phyloP scores from a whole-genome alignment of 2,113 vertebrate genomes.

The Pongo abelii region DNA sequence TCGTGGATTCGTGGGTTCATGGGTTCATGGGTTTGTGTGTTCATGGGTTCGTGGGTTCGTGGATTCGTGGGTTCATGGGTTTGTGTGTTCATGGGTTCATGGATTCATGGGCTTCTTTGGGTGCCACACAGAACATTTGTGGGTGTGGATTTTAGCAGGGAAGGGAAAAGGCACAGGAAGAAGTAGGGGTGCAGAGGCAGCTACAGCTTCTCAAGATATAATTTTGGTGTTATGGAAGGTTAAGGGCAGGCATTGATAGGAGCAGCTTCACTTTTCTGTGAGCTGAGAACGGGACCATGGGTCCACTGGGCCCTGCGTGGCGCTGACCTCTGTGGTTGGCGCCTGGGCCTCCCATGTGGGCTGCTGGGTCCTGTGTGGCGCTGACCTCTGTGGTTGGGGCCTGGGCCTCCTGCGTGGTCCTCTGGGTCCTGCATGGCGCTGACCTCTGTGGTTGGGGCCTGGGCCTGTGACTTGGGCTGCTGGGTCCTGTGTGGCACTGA shows the following conservation, averaged over 20 bases:
- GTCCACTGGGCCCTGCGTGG: fast-evolving
- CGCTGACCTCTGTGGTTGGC: not conserved
- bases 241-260: not conserved
- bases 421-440: too few relatives aligned
- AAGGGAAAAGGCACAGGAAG: too few relatives aligned
- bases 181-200: not conserved
- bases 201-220: not conserved
- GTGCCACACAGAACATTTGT: not conserved
- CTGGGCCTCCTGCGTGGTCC: too few relatives aligned
- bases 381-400: not conserved
- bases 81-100: too few relatives aligned
- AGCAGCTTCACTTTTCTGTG: fast-evolving
- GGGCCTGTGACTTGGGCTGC: too few relatives aligned
- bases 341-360: not conserved
- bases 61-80: too few relatives aligned
- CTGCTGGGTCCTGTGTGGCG: fast-evolving
- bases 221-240: not conserved
- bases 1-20: too few relatives aligned
- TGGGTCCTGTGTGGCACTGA: fast-evolving
- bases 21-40: too few relatives aligned
- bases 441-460: too few relatives aligned
- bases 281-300: too few relatives aligned
- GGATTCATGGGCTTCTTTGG: not conserved
- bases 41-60: too few relatives aligned
- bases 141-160: not conserved